A percentile compares a stretch with the other conserved stretches of the same genome.
phyloP scores from a whole-genome alignment of 1,140 invertebrate species.

The Apolygus lucorum region DNA sequence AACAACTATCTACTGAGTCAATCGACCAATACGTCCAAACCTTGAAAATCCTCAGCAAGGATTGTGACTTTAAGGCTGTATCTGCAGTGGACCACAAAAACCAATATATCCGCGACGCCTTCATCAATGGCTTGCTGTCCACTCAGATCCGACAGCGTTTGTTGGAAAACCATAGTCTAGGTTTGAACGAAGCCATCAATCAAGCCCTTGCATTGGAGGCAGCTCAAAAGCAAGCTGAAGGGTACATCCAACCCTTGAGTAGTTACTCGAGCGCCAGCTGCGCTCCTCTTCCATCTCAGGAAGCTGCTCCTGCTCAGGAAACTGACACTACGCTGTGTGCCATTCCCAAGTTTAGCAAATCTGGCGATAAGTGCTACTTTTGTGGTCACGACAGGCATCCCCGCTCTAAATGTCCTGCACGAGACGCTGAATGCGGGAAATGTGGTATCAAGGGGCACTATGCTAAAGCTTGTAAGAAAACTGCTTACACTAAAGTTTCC shows the following conservation, averaged over 20 bases:
- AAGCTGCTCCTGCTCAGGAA: not conserved
- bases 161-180: slow-evolving; percentile 3
- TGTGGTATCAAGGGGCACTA: not conserved
- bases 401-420: not conserved
- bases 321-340: not conserved
- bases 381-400: not conserved
- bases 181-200: not conserved
- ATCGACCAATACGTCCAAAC: slow-evolving; percentile 2
- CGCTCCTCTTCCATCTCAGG: too few relatives aligned
- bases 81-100: not conserved
- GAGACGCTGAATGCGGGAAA: not conserved
- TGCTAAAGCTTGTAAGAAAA: not conserved
- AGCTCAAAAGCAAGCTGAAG: slow-evolving; percentile 7
- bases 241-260: not conserved
- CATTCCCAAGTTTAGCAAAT: not conserved
- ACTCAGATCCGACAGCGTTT: slow-evolving; percentile 16
- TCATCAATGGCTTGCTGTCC: slow-evolving; percentile 20
- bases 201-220: not conserved
- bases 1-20: not conserved
- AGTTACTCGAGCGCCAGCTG: not conserved
- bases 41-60: not conserved
- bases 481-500: not conserved
- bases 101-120: not conserved
- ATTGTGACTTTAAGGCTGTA: slow-evolving; percentile 4
- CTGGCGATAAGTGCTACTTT: too few relatives aligned